Evolutionary conservation across 2,113 vertebrate species (phyloP).

Genomic region (Alouatta palliata): DNA sequence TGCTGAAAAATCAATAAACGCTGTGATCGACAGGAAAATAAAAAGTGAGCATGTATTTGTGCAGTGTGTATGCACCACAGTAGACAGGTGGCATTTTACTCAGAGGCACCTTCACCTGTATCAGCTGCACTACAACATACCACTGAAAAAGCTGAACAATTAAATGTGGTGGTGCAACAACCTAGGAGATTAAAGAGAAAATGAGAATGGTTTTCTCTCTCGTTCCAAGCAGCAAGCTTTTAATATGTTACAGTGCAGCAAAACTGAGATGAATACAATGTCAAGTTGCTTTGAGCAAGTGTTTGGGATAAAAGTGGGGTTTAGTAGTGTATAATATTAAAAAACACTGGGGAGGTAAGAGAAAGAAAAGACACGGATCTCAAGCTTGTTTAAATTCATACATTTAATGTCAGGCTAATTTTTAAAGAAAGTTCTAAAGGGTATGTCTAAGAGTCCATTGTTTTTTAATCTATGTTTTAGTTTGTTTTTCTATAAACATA

Average conservation of each 20-base stretch:
- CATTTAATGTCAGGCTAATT: background rate
- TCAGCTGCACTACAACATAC: background rate
- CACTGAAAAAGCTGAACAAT: constrained; percentile 15
- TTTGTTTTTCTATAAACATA: too few relatives aligned
- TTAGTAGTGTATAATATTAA: background rate
- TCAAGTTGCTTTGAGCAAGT: background rate
- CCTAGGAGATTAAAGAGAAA: constrained; percentile 10
- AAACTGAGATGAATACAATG: background rate
- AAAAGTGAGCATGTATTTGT: background rate
- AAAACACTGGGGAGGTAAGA: background rate
- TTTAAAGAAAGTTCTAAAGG: background rate
- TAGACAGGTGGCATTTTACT: constrained; percentile 21
- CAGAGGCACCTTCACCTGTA: background rate
- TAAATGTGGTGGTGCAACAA: background rate
- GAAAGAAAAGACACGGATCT: background rate
- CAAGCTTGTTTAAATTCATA: background rate
- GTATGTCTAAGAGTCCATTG: background rate
- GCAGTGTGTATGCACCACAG: background rate
- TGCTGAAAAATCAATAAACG: constrained; percentile 2
- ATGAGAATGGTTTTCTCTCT: background rate
- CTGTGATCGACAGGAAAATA: background rate
- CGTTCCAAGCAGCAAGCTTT: background rate
- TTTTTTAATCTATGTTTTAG: background rate
- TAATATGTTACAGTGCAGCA: background rate
- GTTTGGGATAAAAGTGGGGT: background rate